phyloP scores from a whole-genome alignment of 1,140 invertebrate species.

The Nylanderia fulva region DNA sequence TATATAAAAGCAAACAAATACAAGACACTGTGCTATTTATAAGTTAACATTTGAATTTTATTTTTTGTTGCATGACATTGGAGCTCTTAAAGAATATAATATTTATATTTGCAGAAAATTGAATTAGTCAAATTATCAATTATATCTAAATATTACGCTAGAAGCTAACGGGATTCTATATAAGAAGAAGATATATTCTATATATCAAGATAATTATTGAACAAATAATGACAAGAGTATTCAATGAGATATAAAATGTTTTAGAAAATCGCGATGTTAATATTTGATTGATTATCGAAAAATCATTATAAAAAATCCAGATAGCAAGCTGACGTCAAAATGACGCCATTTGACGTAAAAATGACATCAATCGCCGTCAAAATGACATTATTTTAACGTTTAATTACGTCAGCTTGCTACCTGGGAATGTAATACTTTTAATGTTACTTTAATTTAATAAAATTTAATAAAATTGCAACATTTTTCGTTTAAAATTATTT shows the following conservation, averaged over 20 bases:
- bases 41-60: slow-evolving; percentile 63
- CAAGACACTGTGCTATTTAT: slow-evolving; percentile 46
- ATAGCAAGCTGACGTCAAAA: too few species aligned
- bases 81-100: slow-evolving; percentile 60
- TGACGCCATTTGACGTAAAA: too few species aligned
- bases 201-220: neutral
- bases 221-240: neutral
- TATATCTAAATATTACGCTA: slow-evolving; percentile 53
- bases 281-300: neutral
- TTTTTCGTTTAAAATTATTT: neutral
- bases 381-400: too few species aligned
- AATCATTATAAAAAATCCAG: neutral
- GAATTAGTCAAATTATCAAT: slow-evolving; percentile 34
- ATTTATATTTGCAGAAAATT: slow-evolving; percentile 58
- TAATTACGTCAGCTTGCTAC: too few species aligned
- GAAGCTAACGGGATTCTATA: slow-evolving; percentile 40
- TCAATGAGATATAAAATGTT: neutral
- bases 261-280: neutral
- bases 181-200: neutral
- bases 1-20: slow-evolving; percentile 61
- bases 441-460: slow-evolving; percentile 2
- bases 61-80: slow-evolving; percentile 27
- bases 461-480: neutral
- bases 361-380: too few species aligned
- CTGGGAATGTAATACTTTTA: neutral